Evolutionary conservation across 2,797 vertebrate genomes (phyloP), one percentile per base, ranked within the genome.

Genomic region (Sciaenops ocellatus): DNA sequence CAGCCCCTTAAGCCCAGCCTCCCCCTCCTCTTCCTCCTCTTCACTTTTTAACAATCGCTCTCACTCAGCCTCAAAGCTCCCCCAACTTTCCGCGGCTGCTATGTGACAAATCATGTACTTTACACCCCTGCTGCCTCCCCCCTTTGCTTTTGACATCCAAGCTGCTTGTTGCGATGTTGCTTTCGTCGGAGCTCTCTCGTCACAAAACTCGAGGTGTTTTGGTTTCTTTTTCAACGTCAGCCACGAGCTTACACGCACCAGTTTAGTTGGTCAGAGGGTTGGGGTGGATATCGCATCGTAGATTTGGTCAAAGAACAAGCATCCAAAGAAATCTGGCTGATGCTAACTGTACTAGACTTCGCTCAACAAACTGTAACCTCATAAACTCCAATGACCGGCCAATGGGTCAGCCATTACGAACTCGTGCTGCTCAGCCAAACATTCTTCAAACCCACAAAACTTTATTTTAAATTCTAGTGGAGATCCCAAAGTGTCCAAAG

Each of bases 81-180:
- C 76, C 82, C 94, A 94, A 95, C 80, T 91, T 96, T 96, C 94
- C 48, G 0, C 76, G 69, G 93, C 94, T 79, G 89, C 92, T 88
- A 92, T 92, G 95, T 96, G 96, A 96, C 95, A 96, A 95, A 96
- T 95, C 89, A 93, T 89, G 90, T 90, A 88, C 73, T 76, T 78
- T 71, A 59, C 75, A 46, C 60, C 62, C 56, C 38, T 20, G 48
- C 38, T 16, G 18, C 67, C 26, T 26, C 5, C 5, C 20, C 34
- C 57, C 7, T 38, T 38, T 16, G 60, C 67, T 30, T 67, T 28
- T 79, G 92, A 94, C 94, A 93, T 94, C 93, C 94, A 94, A 93
- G 93, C 94, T 93, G 93, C 92, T 86, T 93, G 92, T 92, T 94
- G 95, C 92, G 90, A 93, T 5, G 24, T 52, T 26, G 59, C 51